These are phyloP conservation scores for Microcaecilia unicolor DNA, from an alignment of 2,797 vertebrate genomes.

Conservation along the genomic window DNA sequence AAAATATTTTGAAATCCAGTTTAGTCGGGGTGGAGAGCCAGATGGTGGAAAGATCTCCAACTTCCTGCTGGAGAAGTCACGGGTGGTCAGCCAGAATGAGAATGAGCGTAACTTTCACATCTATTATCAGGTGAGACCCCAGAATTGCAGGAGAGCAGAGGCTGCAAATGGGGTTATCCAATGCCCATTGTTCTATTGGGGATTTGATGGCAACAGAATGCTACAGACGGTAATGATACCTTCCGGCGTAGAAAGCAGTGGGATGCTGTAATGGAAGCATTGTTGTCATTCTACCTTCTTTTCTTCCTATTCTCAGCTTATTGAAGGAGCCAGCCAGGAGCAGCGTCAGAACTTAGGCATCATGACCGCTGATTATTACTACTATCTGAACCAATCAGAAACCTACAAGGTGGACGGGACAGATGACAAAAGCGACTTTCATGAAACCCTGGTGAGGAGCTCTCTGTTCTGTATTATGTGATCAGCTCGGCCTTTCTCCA, in stretches of 20 bases:
- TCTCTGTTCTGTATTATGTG: too few species aligned
- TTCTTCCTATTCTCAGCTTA: constrained; percentile 53
- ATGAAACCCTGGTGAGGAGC: constrained; percentile 70
- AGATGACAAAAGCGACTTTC: constrained; percentile 79
- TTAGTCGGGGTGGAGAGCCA: constrained; percentile 89
- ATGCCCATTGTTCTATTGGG: too few species aligned
- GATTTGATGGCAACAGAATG: too few species aligned
- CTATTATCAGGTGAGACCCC: constrained; percentile 95
- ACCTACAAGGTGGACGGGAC: constrained; percentile 92
- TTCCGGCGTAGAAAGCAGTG: neutral
- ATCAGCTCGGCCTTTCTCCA: too few species aligned
- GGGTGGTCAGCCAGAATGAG: constrained; percentile 91
- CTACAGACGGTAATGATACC: too few species aligned
- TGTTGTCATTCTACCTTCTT: accelerated
- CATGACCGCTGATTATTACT: constrained; percentile 87
- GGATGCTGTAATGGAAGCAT: neutral
- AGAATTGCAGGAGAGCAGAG: too few species aligned
- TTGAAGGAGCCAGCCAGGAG: constrained; percentile 75
- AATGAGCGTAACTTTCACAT: constrained; percentile 92
- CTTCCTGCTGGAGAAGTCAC: constrained; percentile 91
- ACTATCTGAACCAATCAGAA: constrained; percentile 90
- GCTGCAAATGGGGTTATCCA: too few species aligned
- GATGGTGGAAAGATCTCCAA: constrained; percentile 95
- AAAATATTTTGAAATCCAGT: constrained; percentile 98
- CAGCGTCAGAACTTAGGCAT: constrained; percentile 81